phyloP scores from a whole-genome alignment of 2,113 vertebrate genomes.

The Thryonomys swinderianus region DNA sequence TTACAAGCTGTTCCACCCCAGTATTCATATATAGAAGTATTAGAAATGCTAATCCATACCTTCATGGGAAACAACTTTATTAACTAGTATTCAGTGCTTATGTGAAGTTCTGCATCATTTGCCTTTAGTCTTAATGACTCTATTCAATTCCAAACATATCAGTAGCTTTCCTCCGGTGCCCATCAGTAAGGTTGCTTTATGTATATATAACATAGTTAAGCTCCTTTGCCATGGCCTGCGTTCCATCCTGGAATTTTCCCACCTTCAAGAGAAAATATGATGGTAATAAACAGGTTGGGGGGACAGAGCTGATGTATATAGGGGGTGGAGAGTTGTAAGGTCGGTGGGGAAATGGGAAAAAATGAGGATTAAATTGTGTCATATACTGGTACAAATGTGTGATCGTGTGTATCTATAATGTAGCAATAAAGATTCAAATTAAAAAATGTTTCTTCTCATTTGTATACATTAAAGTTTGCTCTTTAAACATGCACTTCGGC shows the following conservation, averaged over 20 bases:
- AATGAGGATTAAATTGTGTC: too few relatives aligned
- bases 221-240: background rate
- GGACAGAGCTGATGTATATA: too few relatives aligned
- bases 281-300: too few relatives aligned
- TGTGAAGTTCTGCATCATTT: background rate
- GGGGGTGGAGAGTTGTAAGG: too few relatives aligned
- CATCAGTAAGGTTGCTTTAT: background rate
- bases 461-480: constrained; percentile 9
- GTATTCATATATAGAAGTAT: background rate
- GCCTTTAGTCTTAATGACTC: background rate
- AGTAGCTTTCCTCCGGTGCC: background rate
- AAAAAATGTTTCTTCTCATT: background rate
- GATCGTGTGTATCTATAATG: too few relatives aligned
- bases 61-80: background rate
- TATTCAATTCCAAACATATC: background rate
- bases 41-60: background rate
- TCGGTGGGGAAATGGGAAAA: too few relatives aligned
- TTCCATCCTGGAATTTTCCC: background rate
- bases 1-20: background rate
- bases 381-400: too few relatives aligned
- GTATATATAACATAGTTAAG: background rate
- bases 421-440: too few relatives aligned
- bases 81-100: background rate
- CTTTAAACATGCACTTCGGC: background rate
- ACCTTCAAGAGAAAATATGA: too few relatives aligned